Conservation (phyloP, 2,113 vertebrate genomes). For the Eudyptes chrysolophus region DNA sequence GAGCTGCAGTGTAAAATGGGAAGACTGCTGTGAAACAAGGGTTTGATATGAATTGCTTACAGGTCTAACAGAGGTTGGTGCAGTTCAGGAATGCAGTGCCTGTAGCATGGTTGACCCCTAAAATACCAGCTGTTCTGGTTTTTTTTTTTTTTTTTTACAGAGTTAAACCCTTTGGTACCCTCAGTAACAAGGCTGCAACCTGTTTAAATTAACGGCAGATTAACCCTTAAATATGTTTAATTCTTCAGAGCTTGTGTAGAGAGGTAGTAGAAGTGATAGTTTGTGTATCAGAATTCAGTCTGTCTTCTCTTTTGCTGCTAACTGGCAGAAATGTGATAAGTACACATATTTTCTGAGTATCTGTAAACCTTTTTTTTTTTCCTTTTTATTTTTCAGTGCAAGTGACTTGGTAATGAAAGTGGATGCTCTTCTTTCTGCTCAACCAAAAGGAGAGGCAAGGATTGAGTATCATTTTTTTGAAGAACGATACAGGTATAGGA, state of each 20-base stretch:
- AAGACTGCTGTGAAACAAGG: neutral
- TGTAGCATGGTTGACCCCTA: neutral
- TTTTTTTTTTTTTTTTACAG: neutral
- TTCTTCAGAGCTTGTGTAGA: neutral
- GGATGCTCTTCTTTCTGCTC: conserved; percentile 92
- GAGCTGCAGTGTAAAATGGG: neutral
- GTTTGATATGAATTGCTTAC: neutral
- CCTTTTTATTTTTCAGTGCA: conserved; percentile 75
- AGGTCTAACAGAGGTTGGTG: neutral
- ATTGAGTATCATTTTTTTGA: conserved; percentile 88
- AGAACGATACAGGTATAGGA: conserved; percentile 87
- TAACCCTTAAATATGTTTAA: neutral
- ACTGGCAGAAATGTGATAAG: neutral
- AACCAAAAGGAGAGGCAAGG: conserved; percentile 93
- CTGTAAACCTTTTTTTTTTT: neutral
- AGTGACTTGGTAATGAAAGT: conserved; percentile 98
- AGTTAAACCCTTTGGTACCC: neutral
- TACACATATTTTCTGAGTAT: neutral
- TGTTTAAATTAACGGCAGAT: neutral
- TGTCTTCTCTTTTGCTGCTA: neutral
- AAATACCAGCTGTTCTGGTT: neutral
- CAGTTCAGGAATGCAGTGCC: neutral
- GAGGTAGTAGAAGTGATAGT: neutral
- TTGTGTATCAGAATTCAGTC: neutral
- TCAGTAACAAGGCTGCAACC: neutral